Percentiles rank a stretch among this genome's conserved stretches.
Evolutionary conservation across 1,140 invertebrate genomes (phyloP).

Genomic region (Argopecten irradians): DNA sequence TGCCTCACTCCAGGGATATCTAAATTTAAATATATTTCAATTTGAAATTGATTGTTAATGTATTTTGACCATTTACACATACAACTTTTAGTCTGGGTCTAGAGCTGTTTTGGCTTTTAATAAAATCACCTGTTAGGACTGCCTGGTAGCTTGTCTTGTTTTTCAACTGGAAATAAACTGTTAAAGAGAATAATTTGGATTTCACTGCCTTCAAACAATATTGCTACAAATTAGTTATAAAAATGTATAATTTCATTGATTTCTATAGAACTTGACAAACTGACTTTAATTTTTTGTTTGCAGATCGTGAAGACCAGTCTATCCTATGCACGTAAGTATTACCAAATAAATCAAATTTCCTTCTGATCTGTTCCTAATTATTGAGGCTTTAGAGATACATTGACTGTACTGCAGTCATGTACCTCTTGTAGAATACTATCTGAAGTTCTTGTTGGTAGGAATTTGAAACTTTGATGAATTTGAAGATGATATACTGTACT

Average conservation of each 20-base stretch:
- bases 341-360: background rate
- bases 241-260: too few species aligned
- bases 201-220: too few species aligned
- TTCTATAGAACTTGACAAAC: background rate
- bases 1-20: background rate
- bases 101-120: background rate
- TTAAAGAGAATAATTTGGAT: too few species aligned
- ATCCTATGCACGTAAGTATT: constrained; percentile 93
- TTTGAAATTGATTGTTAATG: background rate
- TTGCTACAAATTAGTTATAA: too few species aligned
- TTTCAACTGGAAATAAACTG: too few species aligned
- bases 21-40: background rate
- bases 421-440: background rate
- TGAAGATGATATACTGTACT: background rate
- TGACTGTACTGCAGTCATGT: background rate
- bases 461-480: background rate
- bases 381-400: background rate
- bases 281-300: constrained; percentile 66
- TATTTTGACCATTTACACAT: background rate
- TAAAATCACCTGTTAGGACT: background rate
- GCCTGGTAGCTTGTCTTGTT: too few species aligned
- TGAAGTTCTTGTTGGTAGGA: background rate
- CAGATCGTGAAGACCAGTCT: constrained; percentile 99
- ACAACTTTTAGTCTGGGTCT: background rate
- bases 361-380: background rate